Evolutionary conservation across 2,888 invertebrate genomes (phyloP).

Genomic region (Teleogryllus oceanicus): DNA sequence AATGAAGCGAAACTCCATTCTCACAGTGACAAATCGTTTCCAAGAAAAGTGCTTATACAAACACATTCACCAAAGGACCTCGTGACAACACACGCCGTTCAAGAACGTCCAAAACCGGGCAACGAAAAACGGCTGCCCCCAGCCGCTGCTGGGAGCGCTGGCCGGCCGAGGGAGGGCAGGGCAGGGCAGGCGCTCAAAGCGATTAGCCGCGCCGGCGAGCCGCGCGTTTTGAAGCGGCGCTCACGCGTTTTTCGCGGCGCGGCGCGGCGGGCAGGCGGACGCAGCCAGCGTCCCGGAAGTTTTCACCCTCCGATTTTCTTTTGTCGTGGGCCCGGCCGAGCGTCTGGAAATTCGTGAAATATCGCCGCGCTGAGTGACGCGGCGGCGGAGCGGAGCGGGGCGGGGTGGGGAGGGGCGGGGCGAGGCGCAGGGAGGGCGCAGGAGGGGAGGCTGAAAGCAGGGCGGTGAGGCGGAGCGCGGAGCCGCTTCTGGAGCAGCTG

Average conservation of each 20-base stretch:
- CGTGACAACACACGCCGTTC: no score
- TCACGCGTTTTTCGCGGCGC: background rate
- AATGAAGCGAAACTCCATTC: no score
- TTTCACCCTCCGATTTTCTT: background rate
- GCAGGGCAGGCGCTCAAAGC: background rate
- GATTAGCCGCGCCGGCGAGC: background rate
- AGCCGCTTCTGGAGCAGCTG: background rate
- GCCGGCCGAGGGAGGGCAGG: no score
- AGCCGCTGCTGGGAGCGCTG: no score
- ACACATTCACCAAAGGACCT: no score
- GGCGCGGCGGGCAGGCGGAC: background rate
- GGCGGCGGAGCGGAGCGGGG: background rate
- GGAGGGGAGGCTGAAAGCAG: background rate
- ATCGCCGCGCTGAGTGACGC: slow-evolving; percentile 5
- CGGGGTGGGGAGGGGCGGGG: background rate
- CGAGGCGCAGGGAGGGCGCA: background rate
- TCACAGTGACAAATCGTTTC: no score
- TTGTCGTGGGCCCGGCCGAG: background rate
- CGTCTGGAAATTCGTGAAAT: background rate
- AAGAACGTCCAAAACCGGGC: no score
- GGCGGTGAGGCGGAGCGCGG: background rate
- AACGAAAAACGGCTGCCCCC: no score
- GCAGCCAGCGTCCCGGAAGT: background rate
- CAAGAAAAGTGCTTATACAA: no score
- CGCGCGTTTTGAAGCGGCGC: background rate